Evolutionary conservation across 1,140 invertebrate species (phyloP).

Genomic region (Luehdorfia chinensis): DNA sequence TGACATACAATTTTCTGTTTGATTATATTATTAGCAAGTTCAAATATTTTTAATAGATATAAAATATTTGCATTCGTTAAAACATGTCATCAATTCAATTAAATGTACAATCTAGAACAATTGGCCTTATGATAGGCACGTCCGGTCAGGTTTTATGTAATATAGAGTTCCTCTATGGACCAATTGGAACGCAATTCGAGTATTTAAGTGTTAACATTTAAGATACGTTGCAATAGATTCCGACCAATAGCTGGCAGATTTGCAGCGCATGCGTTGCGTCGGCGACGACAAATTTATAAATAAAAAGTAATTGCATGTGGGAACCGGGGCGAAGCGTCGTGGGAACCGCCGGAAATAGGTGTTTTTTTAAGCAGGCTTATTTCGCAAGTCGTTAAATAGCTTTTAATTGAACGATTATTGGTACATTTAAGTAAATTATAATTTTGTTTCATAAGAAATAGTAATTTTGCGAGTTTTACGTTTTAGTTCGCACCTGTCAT

Average conservation of each 20-base stretch:
- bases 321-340: conserved; percentile 52
- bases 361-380: conserved; percentile 34
- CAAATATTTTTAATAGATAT: no score
- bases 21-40: no score
- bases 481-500: no score
- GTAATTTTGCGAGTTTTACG: no score
- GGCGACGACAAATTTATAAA: conserved; percentile 42
- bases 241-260: conserved; percentile 35
- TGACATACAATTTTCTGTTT: no score
- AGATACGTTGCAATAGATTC: conserved; percentile 26
- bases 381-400: conserved; percentile 8
- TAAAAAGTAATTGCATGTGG: conserved; percentile 46
- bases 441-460: no score
- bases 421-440: conserved; percentile 8
- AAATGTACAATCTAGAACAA: no score
- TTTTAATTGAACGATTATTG: conserved; percentile 13
- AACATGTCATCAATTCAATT: no score
- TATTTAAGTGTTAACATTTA: conserved; percentile 42
- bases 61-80: no score
- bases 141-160: no score
- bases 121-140: no score
- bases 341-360: conserved; percentile 51
- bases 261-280: conserved; percentile 42
- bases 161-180: no score
- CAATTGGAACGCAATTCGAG: conserved; percentile 37